Base-by-base conservation (phyloP, 2,113 vertebrate genomes). In the Lucifuga dentata region DNA sequence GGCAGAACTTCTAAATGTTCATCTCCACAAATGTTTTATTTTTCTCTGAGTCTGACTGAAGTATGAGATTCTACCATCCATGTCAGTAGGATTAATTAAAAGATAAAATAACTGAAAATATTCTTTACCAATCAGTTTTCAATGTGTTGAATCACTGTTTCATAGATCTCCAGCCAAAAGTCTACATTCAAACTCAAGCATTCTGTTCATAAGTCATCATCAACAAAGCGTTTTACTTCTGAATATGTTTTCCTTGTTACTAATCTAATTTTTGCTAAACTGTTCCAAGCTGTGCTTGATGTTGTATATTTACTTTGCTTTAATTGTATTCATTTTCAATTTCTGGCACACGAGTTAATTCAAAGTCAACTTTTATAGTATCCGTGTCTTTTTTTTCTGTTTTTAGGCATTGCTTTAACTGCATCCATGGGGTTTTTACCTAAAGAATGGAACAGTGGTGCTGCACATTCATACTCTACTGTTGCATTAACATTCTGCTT, bases 141-240 rank as follows among this genome's bases (percentile, higher is more conserved):
- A 24, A 8, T 44, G 11, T 19, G 45, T 17, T 46, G 15, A 49
- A 39, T 53, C 29, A n/a, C 15, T 9, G 43, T 33, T 67, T 11
- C 23, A 35, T 40, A 61, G 1, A 56, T 43, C 55, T 21, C 16
- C 8, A 0, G 23, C 73, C 38, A 53, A 33, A 50, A 24, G 29
- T 43, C 8, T 61, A 12, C 36, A 44, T 46, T 71, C 0, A 32
- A 53, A 78, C 73, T 51, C 15, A 44, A 60, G 43, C 67, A 55
- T 24, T 70, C 41, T 44, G 26, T 9, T 15, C 17, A 5, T 11
- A 71, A 73, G 43, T 36, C 66, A 69, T 69, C 8, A 46, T 38
- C 43, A 48, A 15, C 12, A 29, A 5, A 32, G 11, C 26, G 21
- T 8, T 33, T 13, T 26, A 26, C 11, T 29, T 43, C 19, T 16